Percentiles rank a stretch among this genome's conserved stretches.
phyloP scores from a whole-genome alignment of 2,797 vertebrate genomes.

The Phalanger gymnotis region DNA sequence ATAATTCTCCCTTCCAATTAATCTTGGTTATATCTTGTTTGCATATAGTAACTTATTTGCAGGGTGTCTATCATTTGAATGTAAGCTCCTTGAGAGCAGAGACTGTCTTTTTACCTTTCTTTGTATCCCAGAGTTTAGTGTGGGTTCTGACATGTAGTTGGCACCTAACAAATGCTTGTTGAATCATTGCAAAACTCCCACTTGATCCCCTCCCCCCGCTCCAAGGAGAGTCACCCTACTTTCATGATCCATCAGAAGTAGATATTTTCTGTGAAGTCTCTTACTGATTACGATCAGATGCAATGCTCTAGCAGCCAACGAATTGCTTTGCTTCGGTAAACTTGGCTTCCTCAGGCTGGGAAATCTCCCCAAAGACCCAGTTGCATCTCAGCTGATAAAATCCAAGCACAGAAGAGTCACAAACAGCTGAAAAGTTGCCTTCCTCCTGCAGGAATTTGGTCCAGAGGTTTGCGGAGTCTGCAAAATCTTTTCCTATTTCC shows the following conservation, averaged over 20 bases:
- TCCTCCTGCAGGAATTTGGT: constrained; percentile 30
- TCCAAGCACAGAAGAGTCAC: neutral
- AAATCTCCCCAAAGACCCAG: neutral
- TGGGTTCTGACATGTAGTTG: neutral
- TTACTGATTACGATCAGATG: neutral
- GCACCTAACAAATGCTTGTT: neutral
- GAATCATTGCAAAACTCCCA: neutral
- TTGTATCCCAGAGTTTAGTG: neutral
- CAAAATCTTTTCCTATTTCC: neutral
- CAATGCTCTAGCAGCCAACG: neutral
- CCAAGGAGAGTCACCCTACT: neutral
- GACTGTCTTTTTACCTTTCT: neutral
- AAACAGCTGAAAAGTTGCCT: constrained; percentile 11
- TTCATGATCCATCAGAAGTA: neutral
- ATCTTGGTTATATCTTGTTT: neutral
- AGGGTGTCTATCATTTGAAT: neutral
- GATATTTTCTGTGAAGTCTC: neutral
- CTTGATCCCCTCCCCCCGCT: neutral
- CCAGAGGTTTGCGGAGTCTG: constrained; percentile 9
- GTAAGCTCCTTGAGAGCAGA: neutral
- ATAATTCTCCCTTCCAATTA: neutral
- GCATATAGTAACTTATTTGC: neutral
- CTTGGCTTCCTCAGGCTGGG: neutral
- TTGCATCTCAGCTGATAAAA: neutral
- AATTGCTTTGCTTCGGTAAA: neutral